phyloP scores from a whole-genome alignment of 1,140 invertebrate genomes.

The Hyles euphorbiae region DNA sequence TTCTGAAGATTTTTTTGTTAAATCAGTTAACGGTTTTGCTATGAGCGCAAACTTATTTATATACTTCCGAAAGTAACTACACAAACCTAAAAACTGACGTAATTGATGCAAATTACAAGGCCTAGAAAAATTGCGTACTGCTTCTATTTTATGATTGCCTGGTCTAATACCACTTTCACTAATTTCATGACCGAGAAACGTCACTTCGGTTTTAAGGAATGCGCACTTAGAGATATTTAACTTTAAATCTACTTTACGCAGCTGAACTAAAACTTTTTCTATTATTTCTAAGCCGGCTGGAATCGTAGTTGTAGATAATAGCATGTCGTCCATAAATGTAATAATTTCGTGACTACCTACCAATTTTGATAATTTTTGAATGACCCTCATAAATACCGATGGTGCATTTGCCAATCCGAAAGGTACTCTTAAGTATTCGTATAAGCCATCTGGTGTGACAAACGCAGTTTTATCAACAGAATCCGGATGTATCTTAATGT shows the following conservation, averaged over 20 bases:
- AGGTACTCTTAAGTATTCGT: slow-evolving; percentile 31
- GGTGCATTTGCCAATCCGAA: slow-evolving; percentile 37
- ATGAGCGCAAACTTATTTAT: slow-evolving; percentile 41
- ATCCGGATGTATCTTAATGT: slow-evolving; percentile 43
- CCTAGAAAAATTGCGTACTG: slow-evolving; percentile 20
- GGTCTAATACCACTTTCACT: slow-evolving; percentile 30
- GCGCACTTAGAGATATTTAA: slow-evolving; percentile 29
- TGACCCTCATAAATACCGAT: slow-evolving; percentile 26
- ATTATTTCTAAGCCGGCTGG: slow-evolving; percentile 13
- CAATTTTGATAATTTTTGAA: slow-evolving; percentile 25
- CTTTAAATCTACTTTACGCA: slow-evolving; percentile 18
- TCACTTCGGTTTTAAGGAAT: slow-evolving; percentile 19
- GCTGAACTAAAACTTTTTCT: slow-evolving; percentile 12
- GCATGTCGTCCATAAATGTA: slow-evolving; percentile 19
- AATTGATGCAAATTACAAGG: slow-evolving; percentile 8
- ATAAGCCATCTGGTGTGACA: slow-evolving; percentile 40
- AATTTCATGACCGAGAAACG: slow-evolving; percentile 19
- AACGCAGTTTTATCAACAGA: slow-evolving; percentile 41
- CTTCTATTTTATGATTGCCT: slow-evolving; percentile 31
- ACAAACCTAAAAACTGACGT: slow-evolving; percentile 22
- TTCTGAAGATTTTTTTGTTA: slow-evolving; percentile 35
- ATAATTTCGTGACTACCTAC: slow-evolving; percentile 10
- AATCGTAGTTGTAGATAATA: slow-evolving; percentile 13
- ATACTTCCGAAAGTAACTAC: slow-evolving; percentile 45
- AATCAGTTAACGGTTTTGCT: slow-evolving; percentile 37